Evolutionary conservation across 2,113 vertebrate species (phyloP).

Genomic region (Halcyon malimbica): DNA sequence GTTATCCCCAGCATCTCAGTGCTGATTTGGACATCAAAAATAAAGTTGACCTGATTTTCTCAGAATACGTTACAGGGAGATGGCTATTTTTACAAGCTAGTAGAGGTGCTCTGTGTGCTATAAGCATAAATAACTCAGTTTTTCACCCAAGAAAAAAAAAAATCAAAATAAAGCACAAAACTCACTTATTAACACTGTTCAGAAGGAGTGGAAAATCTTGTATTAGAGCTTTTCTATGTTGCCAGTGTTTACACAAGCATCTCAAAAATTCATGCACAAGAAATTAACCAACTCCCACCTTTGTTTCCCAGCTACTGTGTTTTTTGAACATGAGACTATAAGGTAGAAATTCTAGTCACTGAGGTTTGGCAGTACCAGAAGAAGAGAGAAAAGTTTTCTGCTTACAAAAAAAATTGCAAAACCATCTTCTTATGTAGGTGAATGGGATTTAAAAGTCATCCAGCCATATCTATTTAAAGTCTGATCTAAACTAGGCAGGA

Average conservation of each 20-base stretch:
- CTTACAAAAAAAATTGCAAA: background rate
- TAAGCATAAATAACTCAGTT: background rate
- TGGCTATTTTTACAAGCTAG: background rate
- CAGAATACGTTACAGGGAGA: background rate
- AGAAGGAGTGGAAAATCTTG: background rate
- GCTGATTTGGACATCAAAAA: background rate
- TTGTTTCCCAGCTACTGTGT: background rate
- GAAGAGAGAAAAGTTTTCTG: background rate
- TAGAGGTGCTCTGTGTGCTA: background rate
- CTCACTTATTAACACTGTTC: background rate
- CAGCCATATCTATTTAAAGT: background rate
- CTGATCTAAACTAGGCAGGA: background rate
- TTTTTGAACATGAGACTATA: background rate
- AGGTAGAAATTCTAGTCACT: background rate
- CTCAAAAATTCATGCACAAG: background rate
- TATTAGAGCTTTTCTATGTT: background rate
- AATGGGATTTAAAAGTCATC: background rate
- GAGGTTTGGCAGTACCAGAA: background rate
- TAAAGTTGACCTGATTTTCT: constrained; percentile 18
- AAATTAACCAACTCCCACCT: background rate
- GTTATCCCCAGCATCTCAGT: background rate
- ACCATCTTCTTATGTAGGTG: background rate
- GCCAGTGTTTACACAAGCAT: background rate
- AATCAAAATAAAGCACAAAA: background rate
- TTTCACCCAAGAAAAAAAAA: background rate